Evolutionary conservation across 2,797 vertebrate species (phyloP), one percentile per base, ranked within the genome.

Genomic region (Diplodus puntazzo): DNA sequence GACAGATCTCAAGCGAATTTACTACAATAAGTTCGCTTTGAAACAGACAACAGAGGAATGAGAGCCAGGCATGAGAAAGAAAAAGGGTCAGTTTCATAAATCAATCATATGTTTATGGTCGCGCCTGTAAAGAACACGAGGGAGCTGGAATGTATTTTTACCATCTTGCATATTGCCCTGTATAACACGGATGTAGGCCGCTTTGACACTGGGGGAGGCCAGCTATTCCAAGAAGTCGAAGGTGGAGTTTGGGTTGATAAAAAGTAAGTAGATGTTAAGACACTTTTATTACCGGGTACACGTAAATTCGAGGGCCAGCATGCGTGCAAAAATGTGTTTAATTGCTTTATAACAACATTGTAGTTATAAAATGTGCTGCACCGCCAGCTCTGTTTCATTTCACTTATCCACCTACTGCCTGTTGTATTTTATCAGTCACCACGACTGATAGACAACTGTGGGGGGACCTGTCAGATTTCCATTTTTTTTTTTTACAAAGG

Each of bases 61-160:
- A 49, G 39, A 25, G 12, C 23, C 21, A 8, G 66, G 68, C 49
- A 80, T 69, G 66, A 63, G 34, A 87, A 55, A 60, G 48, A 48
- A 4, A 45, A 45, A 14, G 4, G 43, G 43, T 45, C 80, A 69
- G 39, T 63, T 50, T 66, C 68, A 90, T 87, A 88, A 93, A 92
- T 90, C 85, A 88, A 64, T 89, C 75, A 85, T 34, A 20, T 71
- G 66, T 87, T 81, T 79, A 87, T 80, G 54, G 43, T 50, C 58
- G 23, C 10, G 67, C 54, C 34, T 78, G 63, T 80, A 83, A 90
- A 88, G 57, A 87, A 75, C 67, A 75, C 39, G 75, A 48, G 57
- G 20, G 69, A 65, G 7, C 60, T 86, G 69, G 63, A 77, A 81
- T 82, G 66, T 16, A 72, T 83, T 88, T 87, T 69, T 70, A 75